Conservation (phyloP, 2,888 invertebrate species). For the Neria commutata region DNA sequence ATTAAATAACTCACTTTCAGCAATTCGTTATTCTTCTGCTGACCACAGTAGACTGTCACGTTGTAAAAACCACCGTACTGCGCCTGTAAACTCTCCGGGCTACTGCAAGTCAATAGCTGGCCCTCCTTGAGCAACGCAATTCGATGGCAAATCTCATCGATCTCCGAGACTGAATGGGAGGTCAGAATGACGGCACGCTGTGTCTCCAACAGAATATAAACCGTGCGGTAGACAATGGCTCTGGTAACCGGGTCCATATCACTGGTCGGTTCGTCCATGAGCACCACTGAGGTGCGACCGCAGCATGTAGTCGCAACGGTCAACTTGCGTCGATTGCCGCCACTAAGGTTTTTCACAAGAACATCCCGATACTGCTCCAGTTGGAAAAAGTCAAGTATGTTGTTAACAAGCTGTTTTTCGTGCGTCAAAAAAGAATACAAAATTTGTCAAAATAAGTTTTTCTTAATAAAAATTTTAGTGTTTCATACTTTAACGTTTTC, state of each 20-base stretch:
- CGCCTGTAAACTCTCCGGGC: conserved; percentile 51
- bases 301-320: conserved; percentile 79
- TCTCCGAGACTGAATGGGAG: conserved; percentile 61
- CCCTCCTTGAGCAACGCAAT: conserved; percentile 60
- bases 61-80: conserved; percentile 58
- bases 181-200: conserved; percentile 59
- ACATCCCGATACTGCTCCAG: conserved; percentile 56
- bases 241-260: conserved; percentile 71
- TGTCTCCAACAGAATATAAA: conserved; percentile 51
- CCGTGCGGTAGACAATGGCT: conserved; percentile 57
- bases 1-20: conserved; percentile 37
- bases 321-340: conserved; percentile 80
- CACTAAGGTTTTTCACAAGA: conserved; percentile 59
- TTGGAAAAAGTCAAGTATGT: conserved; percentile 56
- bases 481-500: conserved; percentile 28
- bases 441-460: conserved; percentile 27
- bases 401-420: conserved; percentile 43
- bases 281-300: conserved; percentile 72
- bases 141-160: conserved; percentile 60
- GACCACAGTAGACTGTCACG: conserved; percentile 56
- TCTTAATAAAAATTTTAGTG: conserved; percentile 25
- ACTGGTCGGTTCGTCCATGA: conserved; percentile 79
- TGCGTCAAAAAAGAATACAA: conserved; percentile 21
- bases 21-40: conserved; percentile 42
- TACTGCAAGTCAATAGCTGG: conserved; percentile 55